These are phyloP conservation scores for Denticeps clupeoides DNA, from an alignment of 2,797 vertebrate species.

Conservation along the genomic window DNA sequence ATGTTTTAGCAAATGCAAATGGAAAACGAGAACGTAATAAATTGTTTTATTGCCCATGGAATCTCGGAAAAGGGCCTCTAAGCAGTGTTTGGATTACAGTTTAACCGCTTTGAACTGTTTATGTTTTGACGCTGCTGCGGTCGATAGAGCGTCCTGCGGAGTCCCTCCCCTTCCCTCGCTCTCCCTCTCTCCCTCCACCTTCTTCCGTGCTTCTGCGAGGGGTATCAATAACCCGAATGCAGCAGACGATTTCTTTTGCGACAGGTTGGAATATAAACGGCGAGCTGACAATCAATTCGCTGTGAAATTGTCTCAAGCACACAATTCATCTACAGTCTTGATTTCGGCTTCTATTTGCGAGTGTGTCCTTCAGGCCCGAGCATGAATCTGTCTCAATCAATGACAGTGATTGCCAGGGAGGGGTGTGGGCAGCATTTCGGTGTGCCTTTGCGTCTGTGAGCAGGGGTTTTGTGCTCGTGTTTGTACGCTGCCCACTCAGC, in stretches of 20 bases:
- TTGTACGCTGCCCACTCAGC: not conserved
- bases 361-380: constrained; percentile 15
- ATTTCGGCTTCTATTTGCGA: constrained; percentile 34
- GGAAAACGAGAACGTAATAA: no score
- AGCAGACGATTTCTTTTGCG: constrained; percentile 39
- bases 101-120: not conserved
- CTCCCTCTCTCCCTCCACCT: constrained; percentile 11
- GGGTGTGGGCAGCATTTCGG: constrained; percentile 28
- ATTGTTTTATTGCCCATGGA: no score
- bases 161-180: constrained; percentile 9
- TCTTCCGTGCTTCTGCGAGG: constrained; percentile 7
- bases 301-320: constrained; percentile 26
- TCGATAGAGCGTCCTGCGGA: constrained; percentile 8
- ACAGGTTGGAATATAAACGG: constrained; percentile 37
- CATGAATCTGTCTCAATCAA: constrained; percentile 33
- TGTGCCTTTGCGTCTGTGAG: constrained; percentile 12
- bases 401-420: constrained; percentile 16
- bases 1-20: no score
- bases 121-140: constrained; percentile 5
- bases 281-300: constrained; percentile 44
- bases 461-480: not conserved
- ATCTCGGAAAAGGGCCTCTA: no score
- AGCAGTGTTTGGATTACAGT: no score
- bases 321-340: constrained; percentile 40
- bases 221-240: constrained; percentile 39